Evolutionary conservation across 2,888 invertebrate species (phyloP).

Genomic region (Tenthredo scrophulariae): DNA sequence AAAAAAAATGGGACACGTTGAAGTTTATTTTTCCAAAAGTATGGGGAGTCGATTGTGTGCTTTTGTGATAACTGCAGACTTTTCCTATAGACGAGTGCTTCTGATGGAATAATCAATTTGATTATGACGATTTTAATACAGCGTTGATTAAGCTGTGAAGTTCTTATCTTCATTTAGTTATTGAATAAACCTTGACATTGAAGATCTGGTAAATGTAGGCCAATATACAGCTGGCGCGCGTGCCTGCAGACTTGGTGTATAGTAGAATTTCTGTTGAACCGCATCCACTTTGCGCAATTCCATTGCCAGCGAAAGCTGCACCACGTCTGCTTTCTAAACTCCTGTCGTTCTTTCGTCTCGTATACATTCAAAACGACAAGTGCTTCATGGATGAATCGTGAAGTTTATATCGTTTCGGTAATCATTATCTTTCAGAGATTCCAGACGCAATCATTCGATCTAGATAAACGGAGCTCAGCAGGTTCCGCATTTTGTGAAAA

Average conservation of each 20-base stretch:
- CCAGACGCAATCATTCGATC: neutral
- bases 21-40: neutral
- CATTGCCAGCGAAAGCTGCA: slow-evolving; percentile 60
- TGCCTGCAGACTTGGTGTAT: slow-evolving; percentile 26
- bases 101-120: neutral
- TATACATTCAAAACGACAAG: slow-evolving; percentile 19
- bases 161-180: neutral
- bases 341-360: slow-evolving; percentile 31
- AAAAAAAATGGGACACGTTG: neutral
- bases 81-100: neutral
- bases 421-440: neutral
- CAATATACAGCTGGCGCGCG: slow-evolving; percentile 51
- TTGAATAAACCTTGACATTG: slow-evolving; percentile 61
- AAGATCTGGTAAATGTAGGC: slow-evolving; percentile 58
- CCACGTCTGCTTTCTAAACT: slow-evolving; percentile 57
- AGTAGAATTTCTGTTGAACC: slow-evolving; percentile 34
- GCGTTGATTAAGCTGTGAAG: neutral
- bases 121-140: neutral
- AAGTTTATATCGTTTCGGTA: neutral
- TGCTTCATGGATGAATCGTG: neutral
- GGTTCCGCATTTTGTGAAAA: neutral
- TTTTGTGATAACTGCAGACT: neutral
- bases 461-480: neutral
- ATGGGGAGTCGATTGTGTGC: neutral
- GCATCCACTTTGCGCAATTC: slow-evolving; percentile 40